Percentiles rank a stretch among this genome's conserved stretches.
phyloP scores from a whole-genome alignment of 2,888 invertebrate genomes.

The Gibbula magus region DNA sequence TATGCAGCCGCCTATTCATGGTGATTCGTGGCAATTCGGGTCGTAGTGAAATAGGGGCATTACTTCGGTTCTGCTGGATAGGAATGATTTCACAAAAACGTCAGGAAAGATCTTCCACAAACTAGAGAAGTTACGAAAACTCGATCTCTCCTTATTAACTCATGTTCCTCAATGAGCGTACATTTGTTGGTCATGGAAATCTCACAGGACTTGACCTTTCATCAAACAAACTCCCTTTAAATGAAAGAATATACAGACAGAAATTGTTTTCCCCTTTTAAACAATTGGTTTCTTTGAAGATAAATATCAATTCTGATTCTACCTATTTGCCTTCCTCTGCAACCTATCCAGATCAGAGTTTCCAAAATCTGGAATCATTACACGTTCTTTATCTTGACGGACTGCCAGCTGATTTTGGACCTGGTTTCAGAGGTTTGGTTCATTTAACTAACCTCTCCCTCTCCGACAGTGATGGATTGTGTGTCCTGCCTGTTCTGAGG shows the following conservation, averaged over 20 bases:
- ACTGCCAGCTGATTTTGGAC: too few species aligned
- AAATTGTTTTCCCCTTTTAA: neutral
- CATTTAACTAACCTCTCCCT: too few species aligned
- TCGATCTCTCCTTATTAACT: neutral
- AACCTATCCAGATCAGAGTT: neutral
- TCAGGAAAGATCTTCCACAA: neutral
- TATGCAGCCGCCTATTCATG: too few species aligned
- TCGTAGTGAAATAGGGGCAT: too few species aligned
- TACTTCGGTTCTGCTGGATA: neutral
- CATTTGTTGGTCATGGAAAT: neutral
- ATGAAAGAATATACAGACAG: neutral
- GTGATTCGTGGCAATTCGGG: too few species aligned
- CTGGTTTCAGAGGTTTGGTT: too few species aligned
- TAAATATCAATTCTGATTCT: neutral
- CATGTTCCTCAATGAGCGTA: neutral
- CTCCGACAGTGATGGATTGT: too few species aligned
- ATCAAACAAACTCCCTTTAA: too few species aligned
- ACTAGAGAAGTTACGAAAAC: neutral
- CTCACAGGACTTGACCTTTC: neutral
- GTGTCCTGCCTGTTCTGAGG: too few species aligned
- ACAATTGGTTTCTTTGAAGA: neutral
- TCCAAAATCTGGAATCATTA: neutral
- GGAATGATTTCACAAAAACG: neutral
- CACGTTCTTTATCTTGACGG: neutral
- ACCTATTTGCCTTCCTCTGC: neutral